Conservation (phyloP, 2,888 invertebrate genomes). For the Theretra japonica region DNA sequence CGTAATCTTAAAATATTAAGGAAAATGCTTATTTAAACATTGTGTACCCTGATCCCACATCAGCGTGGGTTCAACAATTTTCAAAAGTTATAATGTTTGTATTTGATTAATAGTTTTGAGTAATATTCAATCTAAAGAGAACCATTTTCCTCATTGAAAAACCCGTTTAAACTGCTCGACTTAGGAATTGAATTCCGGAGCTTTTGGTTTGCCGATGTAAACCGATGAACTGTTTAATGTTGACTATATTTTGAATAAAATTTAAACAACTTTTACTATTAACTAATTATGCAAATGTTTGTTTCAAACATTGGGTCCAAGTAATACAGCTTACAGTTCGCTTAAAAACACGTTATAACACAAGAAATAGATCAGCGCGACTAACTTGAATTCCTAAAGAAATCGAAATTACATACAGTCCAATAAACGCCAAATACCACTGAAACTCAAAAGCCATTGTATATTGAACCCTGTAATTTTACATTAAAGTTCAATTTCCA, state of each 20-base stretch:
- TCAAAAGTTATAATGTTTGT: too few species aligned
- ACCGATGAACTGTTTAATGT: too few species aligned
- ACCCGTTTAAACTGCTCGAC: neutral
- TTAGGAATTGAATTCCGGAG: neutral
- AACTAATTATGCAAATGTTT: neutral
- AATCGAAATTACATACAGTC: conserved; percentile 78
- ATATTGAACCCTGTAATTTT: neutral
- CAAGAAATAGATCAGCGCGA: conserved; percentile 7
- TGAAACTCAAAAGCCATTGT: conserved; percentile 1
- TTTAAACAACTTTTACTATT: neutral
- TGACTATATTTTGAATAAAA: too few species aligned
- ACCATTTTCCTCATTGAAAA: neutral
- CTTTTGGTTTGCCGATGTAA: too few species aligned
- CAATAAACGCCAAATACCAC: conserved; percentile 39
- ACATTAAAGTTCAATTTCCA: conserved; percentile 38
- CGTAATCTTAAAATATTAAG: too few species aligned
- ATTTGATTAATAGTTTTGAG: too few species aligned
- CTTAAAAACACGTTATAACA: neutral
- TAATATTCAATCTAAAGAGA: neutral
- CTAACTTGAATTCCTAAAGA: conserved; percentile 75
- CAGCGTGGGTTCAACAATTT: too few species aligned
- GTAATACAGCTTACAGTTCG: too few species aligned
- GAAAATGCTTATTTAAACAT: too few species aligned
- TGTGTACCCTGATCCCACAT: too few species aligned
- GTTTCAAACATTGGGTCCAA: neutral